phyloP scores from a whole-genome alignment of 2,888 invertebrate species.

The Meta bourneti region DNA sequence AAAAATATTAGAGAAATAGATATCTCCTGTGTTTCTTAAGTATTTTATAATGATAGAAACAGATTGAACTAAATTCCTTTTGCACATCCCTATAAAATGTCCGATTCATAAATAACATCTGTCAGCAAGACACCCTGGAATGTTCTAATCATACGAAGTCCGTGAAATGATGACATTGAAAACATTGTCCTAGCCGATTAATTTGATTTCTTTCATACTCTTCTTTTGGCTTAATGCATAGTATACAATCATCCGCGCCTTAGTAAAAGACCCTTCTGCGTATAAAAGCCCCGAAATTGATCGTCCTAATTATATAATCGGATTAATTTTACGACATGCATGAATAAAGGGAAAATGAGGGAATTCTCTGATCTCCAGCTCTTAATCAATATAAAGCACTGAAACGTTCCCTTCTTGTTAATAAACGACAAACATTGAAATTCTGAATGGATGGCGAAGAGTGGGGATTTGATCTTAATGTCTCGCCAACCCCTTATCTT shows the following conservation, averaged over 20 bases:
- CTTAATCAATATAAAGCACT: conserved; percentile 66
- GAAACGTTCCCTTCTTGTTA: conserved; percentile 55
- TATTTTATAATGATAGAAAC: too few species aligned
- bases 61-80: too few species aligned
- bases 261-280: conserved; percentile 30
- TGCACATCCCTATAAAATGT: not conserved
- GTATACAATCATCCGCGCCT: conserved; percentile 7
- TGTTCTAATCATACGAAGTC: not conserved
- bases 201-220: conserved; percentile 60
- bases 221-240: not conserved
- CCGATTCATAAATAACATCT: conserved; percentile 12
- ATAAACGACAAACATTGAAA: conserved; percentile 74
- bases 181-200: conserved; percentile 19
- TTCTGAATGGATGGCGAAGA: conserved; percentile 23
- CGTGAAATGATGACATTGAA: not conserved
- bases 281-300: conserved; percentile 64
- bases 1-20: too few species aligned
- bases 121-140: not conserved
- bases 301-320: conserved; percentile 67
- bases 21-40: too few species aligned
- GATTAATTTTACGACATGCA: conserved; percentile 71
- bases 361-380: conserved; percentile 45
- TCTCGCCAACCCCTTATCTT: conserved; percentile 52
- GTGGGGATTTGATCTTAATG: conserved; percentile 63
- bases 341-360: conserved; percentile 66